Conservation (phyloP, 2,888 invertebrate species). For the Amiota communis region DNA sequence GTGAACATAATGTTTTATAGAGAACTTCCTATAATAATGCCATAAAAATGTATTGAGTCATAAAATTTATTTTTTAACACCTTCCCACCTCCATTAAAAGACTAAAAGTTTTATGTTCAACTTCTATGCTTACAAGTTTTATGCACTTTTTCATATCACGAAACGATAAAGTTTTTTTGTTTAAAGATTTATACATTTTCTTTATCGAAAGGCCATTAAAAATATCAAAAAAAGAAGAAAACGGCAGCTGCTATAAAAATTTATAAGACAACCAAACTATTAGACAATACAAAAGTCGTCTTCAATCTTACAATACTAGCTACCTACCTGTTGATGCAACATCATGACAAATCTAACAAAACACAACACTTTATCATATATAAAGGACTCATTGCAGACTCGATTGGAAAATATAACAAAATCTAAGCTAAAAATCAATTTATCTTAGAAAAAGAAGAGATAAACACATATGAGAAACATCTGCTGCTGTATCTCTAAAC, state of each 20-base stretch:
- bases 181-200: background rate
- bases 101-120: too few relatives aligned
- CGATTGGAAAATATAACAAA: conserved; percentile 8
- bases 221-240: background rate
- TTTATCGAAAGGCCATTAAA: background rate
- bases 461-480: conserved; percentile 45
- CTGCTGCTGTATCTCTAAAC: conserved; percentile 39
- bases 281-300: background rate
- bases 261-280: background rate
- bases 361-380: conserved; percentile 12
- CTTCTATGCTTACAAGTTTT: too few relatives aligned
- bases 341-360: conserved; percentile 13
- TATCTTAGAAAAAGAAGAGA: conserved; percentile 34
- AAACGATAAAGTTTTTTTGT: too few relatives aligned
- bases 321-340: conserved; percentile 38
- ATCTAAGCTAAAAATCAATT: conserved; percentile 21
- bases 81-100: too few relatives aligned
- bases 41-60: background rate
- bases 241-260: background rate
- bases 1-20: conserved; percentile 37
- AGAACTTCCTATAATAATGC: conserved; percentile 30
- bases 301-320: too few relatives aligned
- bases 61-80: background rate
- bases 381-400: background rate
- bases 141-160: too few relatives aligned